Conservation (phyloP, 2,113 vertebrate genomes). For the Zingel zingel region DNA sequence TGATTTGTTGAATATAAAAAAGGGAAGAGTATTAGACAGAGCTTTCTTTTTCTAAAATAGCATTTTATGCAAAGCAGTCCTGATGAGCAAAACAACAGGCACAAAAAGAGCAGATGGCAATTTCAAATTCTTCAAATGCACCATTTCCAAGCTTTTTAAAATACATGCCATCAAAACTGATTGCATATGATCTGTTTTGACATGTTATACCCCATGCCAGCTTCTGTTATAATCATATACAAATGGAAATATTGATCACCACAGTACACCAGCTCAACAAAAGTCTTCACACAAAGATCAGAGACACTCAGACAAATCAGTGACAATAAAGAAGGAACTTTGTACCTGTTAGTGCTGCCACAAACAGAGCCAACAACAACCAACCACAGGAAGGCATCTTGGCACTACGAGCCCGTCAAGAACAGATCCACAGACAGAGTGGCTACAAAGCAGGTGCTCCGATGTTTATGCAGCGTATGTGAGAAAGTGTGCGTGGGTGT, state of each 20-base stretch:
- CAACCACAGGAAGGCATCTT: constrained; percentile 74
- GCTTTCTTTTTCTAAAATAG: background rate
- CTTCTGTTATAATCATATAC: background rate
- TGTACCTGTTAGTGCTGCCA: constrained; percentile 79
- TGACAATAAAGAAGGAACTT: constrained; percentile 49
- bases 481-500: constrained; percentile 58
- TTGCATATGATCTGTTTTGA: background rate
- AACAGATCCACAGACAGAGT: constrained; percentile 59
- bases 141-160: constrained; percentile 12
- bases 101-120: constrained; percentile 40
- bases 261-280: background rate
- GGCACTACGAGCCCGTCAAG: constrained; percentile 42
- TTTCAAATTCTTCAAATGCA: background rate
- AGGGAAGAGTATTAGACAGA: background rate
- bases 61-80: constrained; percentile 49
- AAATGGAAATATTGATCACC: background rate
- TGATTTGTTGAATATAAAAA: background rate
- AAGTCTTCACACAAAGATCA: constrained; percentile 1
- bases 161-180: constrained; percentile 5
- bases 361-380: constrained; percentile 72
- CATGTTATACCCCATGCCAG: constrained; percentile 2
- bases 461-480: constrained; percentile 53
- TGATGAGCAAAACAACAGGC: constrained; percentile 36
- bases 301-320: background rate
- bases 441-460: constrained; percentile 58